Base-by-base conservation (phyloP, 2,888 invertebrate genomes). In the Myopa testacea region DNA sequence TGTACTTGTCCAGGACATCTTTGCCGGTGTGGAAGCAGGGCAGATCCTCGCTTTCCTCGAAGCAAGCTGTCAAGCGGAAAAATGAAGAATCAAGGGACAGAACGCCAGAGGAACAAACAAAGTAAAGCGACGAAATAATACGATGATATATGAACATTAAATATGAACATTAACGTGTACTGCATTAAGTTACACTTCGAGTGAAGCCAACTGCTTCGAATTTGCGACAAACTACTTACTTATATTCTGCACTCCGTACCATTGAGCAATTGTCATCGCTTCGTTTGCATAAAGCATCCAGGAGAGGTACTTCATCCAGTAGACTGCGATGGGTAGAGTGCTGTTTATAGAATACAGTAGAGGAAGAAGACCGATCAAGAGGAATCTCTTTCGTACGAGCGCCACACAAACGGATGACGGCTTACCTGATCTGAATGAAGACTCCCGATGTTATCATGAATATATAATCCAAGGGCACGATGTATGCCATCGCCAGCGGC, bases 281-380 rank as follows among this genome's bases (percentile, higher is more conserved):
- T 96, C 96, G 83, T 95, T 95, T 14, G 95, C 94, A 88, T 96
- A 95, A 92, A 95, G 93, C 84, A 96, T 90, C 96, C 96, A 96
- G 0, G 96, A 96, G 6, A 96, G 85, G 84, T 95, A 93, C 82
- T 94, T 93, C 2, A 94, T 92, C 95, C 96, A 96, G 26, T 92
- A 91, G 74, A 95, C 89, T 80, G 93, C 92, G 84, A 90, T 88
- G 4, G 95, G 94, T 83, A 95, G 89, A 0, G 95, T 92, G 86
- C 95, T 95, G 87, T 68, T 34, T 63, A 37, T 14, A 76, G 14
- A 45, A 60, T 26, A 45, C 45, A 45, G 45, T 2, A 45, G 10
- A 45, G 6, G 45, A 45, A 45, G 10, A 45, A 45, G 10, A 37
- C 38, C 58, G 4, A 68, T 1, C 5, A 62, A 60, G 38, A 37